These are phyloP conservation scores for Pterobdella sp. DNA, from an alignment of 2,888 invertebrate species.

Conservation along the genomic window DNA sequence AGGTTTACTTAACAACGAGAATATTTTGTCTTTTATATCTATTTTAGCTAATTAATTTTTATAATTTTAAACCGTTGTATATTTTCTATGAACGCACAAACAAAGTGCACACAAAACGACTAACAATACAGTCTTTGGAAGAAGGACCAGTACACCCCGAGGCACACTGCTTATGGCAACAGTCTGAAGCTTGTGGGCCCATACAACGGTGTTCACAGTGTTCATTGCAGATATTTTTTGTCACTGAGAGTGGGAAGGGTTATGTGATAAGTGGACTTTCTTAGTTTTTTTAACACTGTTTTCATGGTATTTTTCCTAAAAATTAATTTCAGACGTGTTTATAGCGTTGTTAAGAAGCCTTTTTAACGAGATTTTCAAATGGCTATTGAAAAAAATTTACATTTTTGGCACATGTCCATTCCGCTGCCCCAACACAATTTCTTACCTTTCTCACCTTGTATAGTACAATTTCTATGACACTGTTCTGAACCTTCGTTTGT, in stretches of 20 bases:
- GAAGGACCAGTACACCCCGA: conserved; percentile 92
- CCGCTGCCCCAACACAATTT: conserved; percentile 82
- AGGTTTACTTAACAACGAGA: no score
- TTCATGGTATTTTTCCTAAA: no score
- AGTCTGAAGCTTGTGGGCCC: conserved; percentile 75
- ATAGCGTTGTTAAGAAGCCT: no score
- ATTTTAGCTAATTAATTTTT: no score
- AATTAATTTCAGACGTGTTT: no score
- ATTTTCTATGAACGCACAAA: no score
- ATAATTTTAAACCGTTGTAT: no score
- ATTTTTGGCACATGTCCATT: conserved; percentile 81
- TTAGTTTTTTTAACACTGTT: background rate
- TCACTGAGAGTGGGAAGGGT: conserved; percentile 48
- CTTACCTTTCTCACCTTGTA: conserved; percentile 43
- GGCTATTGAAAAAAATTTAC: conserved; percentile 44
- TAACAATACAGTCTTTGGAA: conserved; percentile 77
- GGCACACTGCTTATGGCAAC: conserved; percentile 88
- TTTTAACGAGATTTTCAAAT: no score
- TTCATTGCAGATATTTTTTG: conserved; percentile 79
- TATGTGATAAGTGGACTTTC: background rate
- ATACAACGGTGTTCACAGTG: conserved; percentile 91
- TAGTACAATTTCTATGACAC: conserved; percentile 60
- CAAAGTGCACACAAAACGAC: no score
- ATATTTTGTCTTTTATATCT: no score
- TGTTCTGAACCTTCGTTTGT: conserved; percentile 26